phyloP scores from a whole-genome alignment of 2,888 invertebrate species.

The Fragum whitleyi region DNA sequence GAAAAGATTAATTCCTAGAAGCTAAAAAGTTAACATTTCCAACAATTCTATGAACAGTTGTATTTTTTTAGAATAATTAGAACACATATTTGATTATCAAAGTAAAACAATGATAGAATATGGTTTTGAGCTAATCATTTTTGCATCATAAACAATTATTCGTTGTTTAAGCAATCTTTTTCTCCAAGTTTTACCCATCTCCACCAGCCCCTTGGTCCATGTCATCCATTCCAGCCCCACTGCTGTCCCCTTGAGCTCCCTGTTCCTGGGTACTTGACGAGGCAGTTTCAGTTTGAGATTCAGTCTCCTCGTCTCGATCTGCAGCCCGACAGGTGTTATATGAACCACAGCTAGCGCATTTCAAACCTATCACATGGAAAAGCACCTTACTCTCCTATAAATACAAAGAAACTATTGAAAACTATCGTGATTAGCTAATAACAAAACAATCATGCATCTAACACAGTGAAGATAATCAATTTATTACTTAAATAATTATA shows the following conservation, averaged over 20 bases:
- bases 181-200: neutral
- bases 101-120: no score
- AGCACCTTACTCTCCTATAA: constrained; percentile 91
- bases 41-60: no score
- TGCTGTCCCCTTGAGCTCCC: neutral
- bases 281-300: neutral
- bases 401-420: constrained; percentile 13
- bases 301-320: constrained; percentile 30
- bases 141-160: no score
- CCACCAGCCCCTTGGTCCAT: constrained; percentile 10
- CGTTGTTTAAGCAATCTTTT: no score
- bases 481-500: neutral
- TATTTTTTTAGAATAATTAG: no score
- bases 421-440: no score
- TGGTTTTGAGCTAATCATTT: no score
- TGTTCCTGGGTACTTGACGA: neutral
- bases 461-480: neutral
- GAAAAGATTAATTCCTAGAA: no score
- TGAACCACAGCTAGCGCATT: constrained; percentile 92
- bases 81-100: no score
- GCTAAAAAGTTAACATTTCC: no score
- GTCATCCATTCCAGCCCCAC: neutral
- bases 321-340: constrained; percentile 90
- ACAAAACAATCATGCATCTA: neutral
- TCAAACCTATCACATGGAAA: constrained; percentile 95